These are phyloP conservation scores for Mirounga angustirostris DNA, from an alignment of 2,113 vertebrate genomes.

Conservation along the genomic window DNA sequence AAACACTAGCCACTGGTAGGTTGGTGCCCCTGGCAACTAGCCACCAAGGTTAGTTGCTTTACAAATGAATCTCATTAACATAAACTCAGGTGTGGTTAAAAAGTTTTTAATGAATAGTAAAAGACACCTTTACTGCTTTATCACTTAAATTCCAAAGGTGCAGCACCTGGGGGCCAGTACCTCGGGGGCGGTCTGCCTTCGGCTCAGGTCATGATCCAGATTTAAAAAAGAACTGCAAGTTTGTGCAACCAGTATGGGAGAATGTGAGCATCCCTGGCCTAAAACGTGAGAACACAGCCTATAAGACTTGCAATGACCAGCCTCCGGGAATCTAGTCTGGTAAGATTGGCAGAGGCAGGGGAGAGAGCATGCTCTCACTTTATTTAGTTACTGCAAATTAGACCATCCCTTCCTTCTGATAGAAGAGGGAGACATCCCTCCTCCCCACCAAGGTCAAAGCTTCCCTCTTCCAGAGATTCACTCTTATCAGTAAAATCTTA, in stretches of 20 bases:
- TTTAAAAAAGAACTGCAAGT: neutral
- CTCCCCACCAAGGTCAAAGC: neutral
- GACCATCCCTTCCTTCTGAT: neutral
- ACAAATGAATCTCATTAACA: neutral
- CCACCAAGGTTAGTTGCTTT: neutral
- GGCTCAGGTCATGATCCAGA: neutral
- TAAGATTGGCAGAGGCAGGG: neutral
- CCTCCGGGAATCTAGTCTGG: neutral
- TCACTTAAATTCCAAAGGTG: neutral
- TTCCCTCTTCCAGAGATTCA: neutral
- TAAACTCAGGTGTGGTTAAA: neutral
- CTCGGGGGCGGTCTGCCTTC: too few relatives aligned
- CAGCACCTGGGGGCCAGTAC: too few relatives aligned
- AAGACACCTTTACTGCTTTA: neutral
- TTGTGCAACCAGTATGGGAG: neutral
- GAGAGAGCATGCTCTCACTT: neutral
- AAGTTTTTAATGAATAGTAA: neutral
- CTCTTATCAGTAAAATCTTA: neutral
- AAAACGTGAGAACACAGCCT: neutral
- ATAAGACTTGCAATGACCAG: neutral
- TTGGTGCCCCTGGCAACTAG: conserved; percentile 6
- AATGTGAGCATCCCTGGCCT: neutral
- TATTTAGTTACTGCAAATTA: neutral
- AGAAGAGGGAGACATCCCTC: neutral
- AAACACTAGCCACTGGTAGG: neutral